Evolutionary conservation across 64 coral and sea anemone genomes (phyloP), one percentile per base, ranked within the genome.

Genomic region (Orbicella faveolata): DNA sequence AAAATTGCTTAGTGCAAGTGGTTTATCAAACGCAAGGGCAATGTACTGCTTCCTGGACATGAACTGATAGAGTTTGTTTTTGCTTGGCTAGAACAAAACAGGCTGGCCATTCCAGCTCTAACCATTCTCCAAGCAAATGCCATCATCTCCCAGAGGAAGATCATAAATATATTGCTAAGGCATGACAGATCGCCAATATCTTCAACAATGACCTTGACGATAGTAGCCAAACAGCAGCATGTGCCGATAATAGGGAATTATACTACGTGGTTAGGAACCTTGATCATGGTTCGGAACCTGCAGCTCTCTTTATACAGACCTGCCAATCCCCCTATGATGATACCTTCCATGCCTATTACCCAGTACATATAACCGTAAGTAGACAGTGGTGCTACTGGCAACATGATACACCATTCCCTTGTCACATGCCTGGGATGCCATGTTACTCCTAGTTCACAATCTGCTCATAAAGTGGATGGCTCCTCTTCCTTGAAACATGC

Each of bases 381-480:
- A n/a, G 84, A 93, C 51, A 93, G 64, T 41, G 76, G 83, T 26
- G 84, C 84, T 51, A 93, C 84, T 19, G 83, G 75, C 7, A 92
- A 93, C 57, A 30, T 30, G 30, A 30, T 30, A 30, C 7, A 6
- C 44, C 44, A 48, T 6, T 48, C 44, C 2, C 44, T 44, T 88
- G 83, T 44, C 20, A 67, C 57, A 73, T 63, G 25, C 18, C 85
- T 88, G 53, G 75, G 91, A 34, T 36, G 9, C 62, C 17, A 52
- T 61, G 66, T 92, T 36, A 44, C 35, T 19, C 34, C 90, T 36
- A 81, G 75, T 75, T 36, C 84, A 25, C 91, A 93, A 75, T 81
- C 78, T 16, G 91, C 55, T 52, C 83, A 88, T n/a, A 84, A 93
- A 51, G 84, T 85, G 0, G 85, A 88, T 93, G 91, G 90, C 41